Evolutionary conservation across 2,113 vertebrate genomes (phyloP), one percentile per base, ranked within the genome.

Genomic region (Tyto alba): DNA sequence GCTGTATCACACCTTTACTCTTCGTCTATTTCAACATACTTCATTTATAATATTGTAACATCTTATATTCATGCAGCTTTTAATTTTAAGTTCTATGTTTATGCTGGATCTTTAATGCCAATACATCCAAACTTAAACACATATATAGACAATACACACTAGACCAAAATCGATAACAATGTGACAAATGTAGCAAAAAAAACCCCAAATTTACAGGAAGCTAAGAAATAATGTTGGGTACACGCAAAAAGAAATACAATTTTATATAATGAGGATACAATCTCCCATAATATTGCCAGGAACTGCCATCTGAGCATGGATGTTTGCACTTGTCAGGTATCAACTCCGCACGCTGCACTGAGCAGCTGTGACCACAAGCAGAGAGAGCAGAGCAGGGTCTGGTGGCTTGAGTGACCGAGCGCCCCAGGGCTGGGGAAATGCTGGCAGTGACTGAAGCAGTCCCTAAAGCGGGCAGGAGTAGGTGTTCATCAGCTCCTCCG

Each of bases 261-360:
- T 63, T 89, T 87, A 45, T 4, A 7, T 87, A 64, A 85, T 1
- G 38, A 90, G 64, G 64, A 41, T 81, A 21, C 36, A 68, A 32
- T 43, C 30, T 66, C 69, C 67, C 60, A 36, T 26, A 66, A 32
- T 1, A 71, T 78, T 80, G 79, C 85, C 20, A 57, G 83, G 80
- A 84, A 71, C 85, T 85, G 89, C 76, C 89, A 69, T 38, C 48
- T 9, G 25, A 79, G 80, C 77, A 23, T 0, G 57, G 66, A 21
- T 71, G 66, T 95, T 85, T 68, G 77, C 90, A 72, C 79, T 84
- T 89, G 76, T 84, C 95, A 82, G 94, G 84, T 69, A 20, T 36
- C 0, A 1, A 73, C 38, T 66, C 27, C 66, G 45, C 84, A 64
- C 2, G 34, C 89, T 53, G 76, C 0, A 0, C 53, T 26, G 73